Base-by-base conservation (phyloP, 2,888 invertebrate species). In the Leucania comma region DNA sequence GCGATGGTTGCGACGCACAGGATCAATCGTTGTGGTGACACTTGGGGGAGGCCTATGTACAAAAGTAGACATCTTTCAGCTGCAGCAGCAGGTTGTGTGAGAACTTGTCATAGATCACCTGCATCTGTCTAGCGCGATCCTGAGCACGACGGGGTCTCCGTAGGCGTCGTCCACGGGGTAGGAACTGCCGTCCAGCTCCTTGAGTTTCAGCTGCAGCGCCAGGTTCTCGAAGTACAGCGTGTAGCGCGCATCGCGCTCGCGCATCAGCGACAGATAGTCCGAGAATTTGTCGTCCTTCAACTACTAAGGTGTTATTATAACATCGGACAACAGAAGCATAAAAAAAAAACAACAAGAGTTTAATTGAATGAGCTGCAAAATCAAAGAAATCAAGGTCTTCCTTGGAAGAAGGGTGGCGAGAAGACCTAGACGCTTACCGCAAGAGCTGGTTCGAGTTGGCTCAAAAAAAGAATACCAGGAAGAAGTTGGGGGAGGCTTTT, bases 191-290 rank as follows among this genome's bases (percentile, higher is more conserved):
- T 93, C 93, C 64, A 95, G 79, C 68, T 93, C 92, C 61, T 92
- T 93, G 29, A 94, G 82, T 72, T 92, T 93, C 83, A 92, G 82
- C 51, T 95, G 95, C 22, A 96, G 89, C 1, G 86, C 91, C 32
- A 95, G 78, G 85, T 96, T 96, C 87, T 96, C 96, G 68, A 93
- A 94, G 86, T 94, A 95, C 29, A 96, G 88, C 6, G 94, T 92
- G 84, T 95, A 95, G 3, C 95, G 89, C 3, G 94, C 95, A 78
- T 96, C 95, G 3, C 96, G 88, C 81, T 96, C 96, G 2, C 89
- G 88, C 93, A 95, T 93, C 72, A 96, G 82, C 0, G 81, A 84
- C 9, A 95, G 78, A 83, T 96, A 93, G 50, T 95, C 93, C 0
- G 93, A 90, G 84, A 95, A 94, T 59, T 92, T 89, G 61, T 93